Evolutionary conservation across 2,797 vertebrate species (phyloP).

Genomic region (Etheostoma nigrum): DNA sequence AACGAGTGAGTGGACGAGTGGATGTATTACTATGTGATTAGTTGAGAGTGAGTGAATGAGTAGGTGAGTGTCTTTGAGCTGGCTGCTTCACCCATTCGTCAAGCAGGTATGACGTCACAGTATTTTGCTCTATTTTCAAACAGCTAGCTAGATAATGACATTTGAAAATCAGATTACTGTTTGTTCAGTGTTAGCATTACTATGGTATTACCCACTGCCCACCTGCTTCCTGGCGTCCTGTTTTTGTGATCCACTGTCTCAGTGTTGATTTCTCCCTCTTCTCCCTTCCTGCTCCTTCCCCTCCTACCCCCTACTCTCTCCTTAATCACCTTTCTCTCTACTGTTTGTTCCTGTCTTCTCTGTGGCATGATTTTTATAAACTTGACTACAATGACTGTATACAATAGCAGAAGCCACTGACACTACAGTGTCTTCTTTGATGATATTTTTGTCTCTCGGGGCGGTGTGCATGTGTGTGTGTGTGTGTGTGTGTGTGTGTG

Average conservation of each 20-base stretch:
- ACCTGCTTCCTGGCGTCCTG: slow-evolving; percentile 80
- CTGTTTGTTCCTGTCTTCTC: slow-evolving; percentile 78
- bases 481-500: slow-evolving; percentile 26
- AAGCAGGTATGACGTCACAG: slow-evolving; percentile 72
- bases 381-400: slow-evolving; percentile 37
- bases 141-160: slow-evolving; percentile 57
- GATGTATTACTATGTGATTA: neutral
- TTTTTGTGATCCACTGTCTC: slow-evolving; percentile 77
- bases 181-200: neutral
- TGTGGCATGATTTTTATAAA: slow-evolving; percentile 79
- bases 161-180: slow-evolving; percentile 62
- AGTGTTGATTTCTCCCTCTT: slow-evolving; percentile 62
- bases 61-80: slow-evolving; percentile 61
- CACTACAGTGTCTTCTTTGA: slow-evolving; percentile 51
- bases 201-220: slow-evolving; percentile 40
- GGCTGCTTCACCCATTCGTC: slow-evolving; percentile 80
- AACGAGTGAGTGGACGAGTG: slow-evolving; percentile 13
- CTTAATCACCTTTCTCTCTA: slow-evolving; percentile 30
- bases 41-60: slow-evolving; percentile 12
- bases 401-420: slow-evolving; percentile 41
- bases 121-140: slow-evolving; percentile 38
- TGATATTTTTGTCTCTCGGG: slow-evolving; percentile 52
- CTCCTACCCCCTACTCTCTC: slow-evolving; percentile 5
- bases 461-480: slow-evolving; percentile 6
- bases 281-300: slow-evolving; percentile 18